Evolutionary conservation across 2,113 vertebrate species (phyloP).

Genomic region (Cinclus mexicanus): DNA sequence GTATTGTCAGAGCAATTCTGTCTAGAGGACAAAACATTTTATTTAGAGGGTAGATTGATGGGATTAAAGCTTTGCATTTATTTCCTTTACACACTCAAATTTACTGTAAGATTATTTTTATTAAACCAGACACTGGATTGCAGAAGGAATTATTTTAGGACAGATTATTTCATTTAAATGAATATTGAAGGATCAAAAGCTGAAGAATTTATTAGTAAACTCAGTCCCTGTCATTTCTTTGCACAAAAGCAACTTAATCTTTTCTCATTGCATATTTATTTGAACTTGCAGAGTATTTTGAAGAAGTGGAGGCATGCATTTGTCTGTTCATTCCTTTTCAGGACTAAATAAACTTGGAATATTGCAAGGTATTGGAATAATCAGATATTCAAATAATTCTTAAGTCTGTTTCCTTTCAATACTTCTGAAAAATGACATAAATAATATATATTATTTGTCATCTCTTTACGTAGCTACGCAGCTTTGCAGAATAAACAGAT

Average conservation of each 20-base stretch:
- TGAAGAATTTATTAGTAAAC: constrained; percentile 32
- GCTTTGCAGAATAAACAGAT: background rate
- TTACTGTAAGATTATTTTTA: constrained; percentile 41
- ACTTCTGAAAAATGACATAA: background rate
- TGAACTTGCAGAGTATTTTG: background rate
- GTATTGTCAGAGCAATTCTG: constrained; percentile 62
- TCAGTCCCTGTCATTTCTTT: background rate
- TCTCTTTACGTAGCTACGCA: background rate
- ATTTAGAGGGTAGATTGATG: constrained; percentile 36
- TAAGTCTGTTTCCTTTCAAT: background rate
- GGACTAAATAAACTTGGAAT: background rate
- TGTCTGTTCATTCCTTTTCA: background rate
- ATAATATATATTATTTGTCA: background rate
- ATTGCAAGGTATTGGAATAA: background rate
- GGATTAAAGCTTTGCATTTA: constrained; percentile 55
- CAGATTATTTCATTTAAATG: constrained; percentile 51
- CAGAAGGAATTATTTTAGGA: constrained; percentile 46
- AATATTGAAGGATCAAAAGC: constrained; percentile 6
- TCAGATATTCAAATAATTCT: background rate
- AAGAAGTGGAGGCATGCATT: background rate
- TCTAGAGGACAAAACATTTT: constrained; percentile 57
- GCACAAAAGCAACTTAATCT: constrained; percentile 23
- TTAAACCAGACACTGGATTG: constrained; percentile 52
- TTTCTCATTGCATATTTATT: background rate
- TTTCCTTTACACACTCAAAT: constrained; percentile 62